Conservation (phyloP, 2,113 vertebrate genomes). For the Origma solitaria region DNA sequence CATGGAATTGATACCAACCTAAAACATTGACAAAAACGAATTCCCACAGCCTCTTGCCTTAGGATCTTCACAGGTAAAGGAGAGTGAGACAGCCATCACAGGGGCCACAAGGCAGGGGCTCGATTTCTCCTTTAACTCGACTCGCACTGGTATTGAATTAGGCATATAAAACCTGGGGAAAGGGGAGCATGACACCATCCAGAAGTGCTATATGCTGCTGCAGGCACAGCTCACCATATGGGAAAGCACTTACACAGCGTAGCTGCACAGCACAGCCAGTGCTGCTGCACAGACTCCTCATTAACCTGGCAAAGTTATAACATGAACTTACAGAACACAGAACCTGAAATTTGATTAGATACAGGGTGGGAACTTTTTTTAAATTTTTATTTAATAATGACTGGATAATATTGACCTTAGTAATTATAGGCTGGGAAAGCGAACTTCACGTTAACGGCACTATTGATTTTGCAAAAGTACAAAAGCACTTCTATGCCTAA, state of each 20-base stretch:
- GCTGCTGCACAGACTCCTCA: background rate
- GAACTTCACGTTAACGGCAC: background rate
- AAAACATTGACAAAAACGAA: background rate
- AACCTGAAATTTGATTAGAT: slow-evolving; percentile 4
- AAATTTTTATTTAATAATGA: slow-evolving; percentile 7
- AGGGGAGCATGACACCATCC: background rate
- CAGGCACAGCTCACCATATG: background rate
- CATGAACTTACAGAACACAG: background rate
- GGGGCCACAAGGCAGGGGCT: background rate
- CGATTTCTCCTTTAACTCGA: background rate
- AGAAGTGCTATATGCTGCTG: background rate
- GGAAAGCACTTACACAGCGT: background rate
- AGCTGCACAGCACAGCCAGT: background rate
- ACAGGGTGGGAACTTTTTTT: background rate
- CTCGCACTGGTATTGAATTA: background rate
- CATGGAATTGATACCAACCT: background rate
- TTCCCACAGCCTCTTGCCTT: background rate
- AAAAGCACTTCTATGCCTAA: slow-evolving; percentile 27
- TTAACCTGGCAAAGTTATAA: background rate
- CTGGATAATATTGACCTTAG: slow-evolving; percentile 18
- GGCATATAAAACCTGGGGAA: background rate
- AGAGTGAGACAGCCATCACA: background rate
- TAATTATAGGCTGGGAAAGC: background rate
- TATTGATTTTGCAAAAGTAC: slow-evolving; percentile 41
- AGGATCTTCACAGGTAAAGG: background rate